Base-by-base conservation (phyloP, 2,888 invertebrate genomes). In the Protonemura montana region DNA sequence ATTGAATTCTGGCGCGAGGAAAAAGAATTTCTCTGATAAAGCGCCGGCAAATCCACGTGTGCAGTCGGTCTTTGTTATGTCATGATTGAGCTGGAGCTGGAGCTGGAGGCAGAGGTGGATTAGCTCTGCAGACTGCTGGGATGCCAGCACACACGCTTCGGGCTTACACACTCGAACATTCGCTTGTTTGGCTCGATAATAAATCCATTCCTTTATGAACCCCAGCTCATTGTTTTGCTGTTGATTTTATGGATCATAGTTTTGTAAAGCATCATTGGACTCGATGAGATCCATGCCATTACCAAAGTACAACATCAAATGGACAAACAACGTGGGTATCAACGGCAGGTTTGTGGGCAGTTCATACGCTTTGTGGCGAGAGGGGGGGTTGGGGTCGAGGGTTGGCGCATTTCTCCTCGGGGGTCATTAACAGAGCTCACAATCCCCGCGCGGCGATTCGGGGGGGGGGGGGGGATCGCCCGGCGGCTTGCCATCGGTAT, bases 391-490 rank as follows among this genome's bases (percentile, higher is more conserved):
- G 10, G 35, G 35, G 35, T 6, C 10, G 35, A 59, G 78, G 78
- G 81, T 5, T 28, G 29, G 5, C 81, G 59, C 76, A 25, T 35
- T 28, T n/a, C 82, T 41, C 26, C 82, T 41, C 16, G 29, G 76
- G 84, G 84, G 84, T 84, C 84, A 84, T 84, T 84, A 84, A 84
- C 81, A 81, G 84, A 84, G 26, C 29, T 21, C 84, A 84, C 83
- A 16, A 83, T 42, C n/a, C 59, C 16, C 1, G 59, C 16, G 28
- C 28, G 59, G 21, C 25, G 84, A 30, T 6, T 35, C 3, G 29
- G 29, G 84, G 59, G 29, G 29, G 84, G 59, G 84, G 28, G 27
- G 27, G 59, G 29, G 76, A 84, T 84, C 76, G 84, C 76, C 84
- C 13, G 28, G 76, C 59, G 84, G 28, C 42, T 84, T 76, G 84